phyloP scores from a whole-genome alignment of 2,888 invertebrate genomes.

The Nymphalis urticae region DNA sequence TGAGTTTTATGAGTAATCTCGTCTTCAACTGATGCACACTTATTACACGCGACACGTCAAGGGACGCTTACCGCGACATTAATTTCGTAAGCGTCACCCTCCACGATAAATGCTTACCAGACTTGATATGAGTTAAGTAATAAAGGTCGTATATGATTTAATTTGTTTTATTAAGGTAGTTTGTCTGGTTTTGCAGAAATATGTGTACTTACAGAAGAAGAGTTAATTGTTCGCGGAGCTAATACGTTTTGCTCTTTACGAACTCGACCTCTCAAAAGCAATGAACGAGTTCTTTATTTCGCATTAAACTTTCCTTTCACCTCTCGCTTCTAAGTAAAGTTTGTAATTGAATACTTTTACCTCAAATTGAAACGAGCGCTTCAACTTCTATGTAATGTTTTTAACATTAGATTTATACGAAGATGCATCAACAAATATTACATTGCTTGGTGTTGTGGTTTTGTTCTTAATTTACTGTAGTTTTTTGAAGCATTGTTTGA shows the following conservation, averaged over 20 bases:
- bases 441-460: no score
- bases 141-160: neutral
- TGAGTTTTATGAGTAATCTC: no score
- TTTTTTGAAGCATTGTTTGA: no score
- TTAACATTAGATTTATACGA: no score
- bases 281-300: constrained; percentile 7
- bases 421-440: no score
- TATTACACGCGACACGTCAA: neutral
- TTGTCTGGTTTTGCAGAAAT: neutral
- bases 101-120: neutral
- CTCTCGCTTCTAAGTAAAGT: constrained; percentile 1
- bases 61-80: neutral
- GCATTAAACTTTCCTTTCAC: constrained; percentile 8
- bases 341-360: constrained; percentile 6
- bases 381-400: no score
- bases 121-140: neutral
- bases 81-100: neutral
- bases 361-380: constrained; percentile 1
- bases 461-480: no score
- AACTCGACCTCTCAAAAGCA: neutral
- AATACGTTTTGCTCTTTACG: neutral
- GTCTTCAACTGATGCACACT: neutral
- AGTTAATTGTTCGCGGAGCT: neutral
- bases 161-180: neutral
- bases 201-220: neutral